These are phyloP conservation scores for Morelia viridis DNA, from an alignment of 2,797 vertebrate genomes.

Conservation along the genomic window DNA sequence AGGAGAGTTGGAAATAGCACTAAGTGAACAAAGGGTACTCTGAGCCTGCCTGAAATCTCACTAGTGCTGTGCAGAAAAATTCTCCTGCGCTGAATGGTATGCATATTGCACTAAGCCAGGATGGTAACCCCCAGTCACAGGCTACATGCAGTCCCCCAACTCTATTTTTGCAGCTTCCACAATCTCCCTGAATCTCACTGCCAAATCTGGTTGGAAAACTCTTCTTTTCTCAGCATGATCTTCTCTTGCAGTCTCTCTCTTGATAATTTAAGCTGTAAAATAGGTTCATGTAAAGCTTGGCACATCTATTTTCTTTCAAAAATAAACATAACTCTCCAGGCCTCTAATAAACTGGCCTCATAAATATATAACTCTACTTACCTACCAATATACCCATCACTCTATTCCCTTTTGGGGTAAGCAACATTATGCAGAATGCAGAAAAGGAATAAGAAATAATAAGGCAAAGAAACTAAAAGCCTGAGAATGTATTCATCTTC, in stretches of 20 bases:
- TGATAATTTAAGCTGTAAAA: background rate
- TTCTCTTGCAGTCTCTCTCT: background rate
- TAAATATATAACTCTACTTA: background rate
- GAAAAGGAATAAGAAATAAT: background rate
- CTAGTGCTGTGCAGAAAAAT: background rate
- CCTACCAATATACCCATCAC: background rate
- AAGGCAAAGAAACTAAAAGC: background rate
- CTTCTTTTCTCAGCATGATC: background rate
- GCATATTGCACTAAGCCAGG: background rate
- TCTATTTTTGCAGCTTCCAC: background rate
- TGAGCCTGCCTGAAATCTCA: constrained; percentile 4
- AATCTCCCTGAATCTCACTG: background rate
- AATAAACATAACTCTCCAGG: background rate
- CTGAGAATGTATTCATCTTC: background rate
- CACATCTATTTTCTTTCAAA: background rate
- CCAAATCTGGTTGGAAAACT: background rate
- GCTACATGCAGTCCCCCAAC: background rate
- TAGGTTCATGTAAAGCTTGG: background rate
- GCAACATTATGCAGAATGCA: background rate
- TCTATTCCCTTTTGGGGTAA: background rate
- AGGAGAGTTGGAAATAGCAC: constrained; percentile 35
- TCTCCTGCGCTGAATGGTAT: background rate
- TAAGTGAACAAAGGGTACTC: background rate
- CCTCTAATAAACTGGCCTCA: background rate
- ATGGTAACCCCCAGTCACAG: background rate